Conservation (phyloP, 2,888 invertebrate species). For the Campopleginae sp. region DNA sequence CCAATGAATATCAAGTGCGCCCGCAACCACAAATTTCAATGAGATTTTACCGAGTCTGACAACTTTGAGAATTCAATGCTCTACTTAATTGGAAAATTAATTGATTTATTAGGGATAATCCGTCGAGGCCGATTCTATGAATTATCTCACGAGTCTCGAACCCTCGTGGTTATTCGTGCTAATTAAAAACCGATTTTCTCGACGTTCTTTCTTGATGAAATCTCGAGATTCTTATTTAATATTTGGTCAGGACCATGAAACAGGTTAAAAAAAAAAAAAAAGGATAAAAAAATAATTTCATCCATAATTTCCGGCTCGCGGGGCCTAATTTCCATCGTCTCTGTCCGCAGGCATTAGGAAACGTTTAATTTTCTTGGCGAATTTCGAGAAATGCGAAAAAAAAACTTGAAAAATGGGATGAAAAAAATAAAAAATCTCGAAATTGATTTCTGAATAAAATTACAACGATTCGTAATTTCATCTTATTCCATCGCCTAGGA, state of each 20-base stretch:
- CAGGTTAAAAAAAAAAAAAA: no score
- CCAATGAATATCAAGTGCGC: constrained; percentile 47
- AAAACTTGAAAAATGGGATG: not conserved
- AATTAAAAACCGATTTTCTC: no score
- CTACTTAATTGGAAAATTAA: not conserved
- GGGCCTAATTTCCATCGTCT: not conserved
- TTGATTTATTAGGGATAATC: not conserved
- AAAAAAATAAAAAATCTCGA: not conserved
- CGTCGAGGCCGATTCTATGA: not conserved
- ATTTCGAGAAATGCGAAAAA: not conserved
- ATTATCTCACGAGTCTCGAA: not conserved
- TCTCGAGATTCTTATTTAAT: no score
- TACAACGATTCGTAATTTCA: constrained; percentile 20
- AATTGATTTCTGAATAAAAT: not conserved
- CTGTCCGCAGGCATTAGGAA: not conserved
- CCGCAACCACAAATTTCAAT: constrained; percentile 12
- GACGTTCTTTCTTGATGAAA: no score
- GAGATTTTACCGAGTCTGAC: not conserved
- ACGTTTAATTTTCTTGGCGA: not conserved
- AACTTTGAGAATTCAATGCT: constrained; percentile 8
- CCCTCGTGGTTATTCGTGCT: no score
- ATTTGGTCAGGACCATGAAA: no score
- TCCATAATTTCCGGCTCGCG: no score
- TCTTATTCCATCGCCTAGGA: constrained; percentile 8
- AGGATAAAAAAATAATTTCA: no score